Base-by-base conservation (phyloP, 23 tunicate species). In the Clavelina lepadiformis region DNA sequence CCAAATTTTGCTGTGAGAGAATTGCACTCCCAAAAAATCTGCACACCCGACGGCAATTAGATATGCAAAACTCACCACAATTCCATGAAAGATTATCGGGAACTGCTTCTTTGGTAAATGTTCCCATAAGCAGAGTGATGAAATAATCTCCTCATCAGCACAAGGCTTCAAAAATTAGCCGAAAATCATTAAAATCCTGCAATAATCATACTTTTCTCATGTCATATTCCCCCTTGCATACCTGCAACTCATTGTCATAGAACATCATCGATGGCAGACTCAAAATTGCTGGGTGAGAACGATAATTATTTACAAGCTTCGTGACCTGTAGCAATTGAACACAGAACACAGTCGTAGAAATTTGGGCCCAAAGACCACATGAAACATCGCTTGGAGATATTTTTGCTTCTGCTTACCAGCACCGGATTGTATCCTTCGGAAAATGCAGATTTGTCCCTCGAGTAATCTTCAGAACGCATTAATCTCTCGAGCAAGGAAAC, bases 221-320 rank as follows among this genome's bases (percentile, higher is more conserved):
- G 49, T 41, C 49, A 41, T 8, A 54, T 54, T 8, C 8, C 23
- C 60, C 8, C 25, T 8, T 7, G 23, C 64, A 11, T 52, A 71
- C 86, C 78, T 49, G 60, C 25, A 88, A 46, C 68, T 88, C 96
- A 55, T 80, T 31, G 52, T 72, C 61, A 38, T 88, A 88, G 44
- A 88, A 88, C 7, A 88, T 35, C 41, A 27, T 58, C 4, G 96
- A 88, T 28, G 96, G 80, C 2, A 88, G 52, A 4, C 56, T 55
- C 30, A 88, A 5, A 19, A 88, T 56, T 18, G 72, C 37, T 5
- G 73, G 67, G 44, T 88, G 96, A 33, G 86, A 78, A 28, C 96
- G 70, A 52, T 88, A 88, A 38, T 88, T 88, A 44, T 79, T 80
- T 11, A 80, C 71, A 23, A 88, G 87, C 71, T 88, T 88, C 35